Conservation (phyloP, 2,113 vertebrate genomes). For the Petroica traversi region DNA sequence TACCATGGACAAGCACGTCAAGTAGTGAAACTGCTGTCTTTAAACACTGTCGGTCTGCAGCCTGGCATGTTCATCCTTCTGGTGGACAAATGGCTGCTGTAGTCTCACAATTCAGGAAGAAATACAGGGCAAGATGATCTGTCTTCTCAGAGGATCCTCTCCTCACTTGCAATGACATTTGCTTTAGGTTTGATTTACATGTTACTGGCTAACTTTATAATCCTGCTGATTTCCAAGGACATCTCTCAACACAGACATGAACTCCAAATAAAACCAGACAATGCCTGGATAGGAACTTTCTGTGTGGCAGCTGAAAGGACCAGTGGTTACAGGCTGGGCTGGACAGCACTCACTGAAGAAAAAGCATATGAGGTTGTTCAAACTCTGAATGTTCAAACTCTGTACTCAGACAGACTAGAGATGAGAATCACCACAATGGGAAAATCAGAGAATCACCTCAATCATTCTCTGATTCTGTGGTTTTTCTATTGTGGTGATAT, state of each 20-base stretch:
- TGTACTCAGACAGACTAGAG: background rate
- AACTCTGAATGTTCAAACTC: background rate
- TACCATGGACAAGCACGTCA: slow-evolving; percentile 19
- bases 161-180: background rate
- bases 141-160: background rate
- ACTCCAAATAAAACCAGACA: background rate
- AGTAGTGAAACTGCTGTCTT: background rate
- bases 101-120: background rate
- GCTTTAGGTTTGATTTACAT: slow-evolving; percentile 19
- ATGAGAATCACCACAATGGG: background rate
- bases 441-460: background rate
- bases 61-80: background rate
- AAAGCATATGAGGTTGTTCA: background rate
- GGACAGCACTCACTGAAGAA: background rate
- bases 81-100: background rate
- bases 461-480: background rate
- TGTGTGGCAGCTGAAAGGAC: background rate
- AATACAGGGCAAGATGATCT: background rate
- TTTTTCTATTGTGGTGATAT: background rate
- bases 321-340: background rate
- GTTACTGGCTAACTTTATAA: background rate
- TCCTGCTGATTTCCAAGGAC: background rate
- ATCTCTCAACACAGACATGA: background rate
- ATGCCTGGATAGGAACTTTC: background rate
- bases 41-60: background rate